phyloP scores from a whole-genome alignment of 2,797 vertebrate species.

The Ammospiza maritima region DNA sequence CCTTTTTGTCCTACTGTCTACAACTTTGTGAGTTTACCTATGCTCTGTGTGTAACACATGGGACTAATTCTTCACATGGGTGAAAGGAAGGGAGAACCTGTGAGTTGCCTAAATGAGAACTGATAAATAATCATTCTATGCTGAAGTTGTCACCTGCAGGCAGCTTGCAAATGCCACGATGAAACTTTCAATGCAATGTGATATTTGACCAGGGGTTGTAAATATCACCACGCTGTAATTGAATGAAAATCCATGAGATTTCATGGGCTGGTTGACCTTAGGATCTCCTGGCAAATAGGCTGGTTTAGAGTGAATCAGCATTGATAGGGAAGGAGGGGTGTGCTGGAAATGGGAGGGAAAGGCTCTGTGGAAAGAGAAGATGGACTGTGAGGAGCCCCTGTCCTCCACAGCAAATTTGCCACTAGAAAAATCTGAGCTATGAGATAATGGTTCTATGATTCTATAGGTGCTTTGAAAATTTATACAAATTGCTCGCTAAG shows the following conservation, averaged over 20 bases:
- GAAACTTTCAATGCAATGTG: neutral
- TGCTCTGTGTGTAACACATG: neutral
- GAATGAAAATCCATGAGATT: neutral
- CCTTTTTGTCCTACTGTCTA: neutral
- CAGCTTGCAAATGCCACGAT: neutral
- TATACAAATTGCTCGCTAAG: neutral
- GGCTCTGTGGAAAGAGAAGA: neutral
- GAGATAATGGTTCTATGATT: neutral
- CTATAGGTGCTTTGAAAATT: neutral
- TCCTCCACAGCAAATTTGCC: neutral
- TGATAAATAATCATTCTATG: neutral
- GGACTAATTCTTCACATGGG: neutral
- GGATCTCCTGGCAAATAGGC: neutral
- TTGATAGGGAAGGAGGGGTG: neutral
- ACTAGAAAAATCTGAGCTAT: neutral
- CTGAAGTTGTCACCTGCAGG: neutral
- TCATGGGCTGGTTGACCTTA: neutral
- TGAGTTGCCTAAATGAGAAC: neutral
- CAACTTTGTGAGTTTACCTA: neutral
- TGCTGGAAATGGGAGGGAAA: neutral
- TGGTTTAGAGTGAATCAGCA: neutral
- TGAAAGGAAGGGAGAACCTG: neutral
- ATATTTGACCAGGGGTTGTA: neutral
- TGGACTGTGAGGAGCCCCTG: accelerated
- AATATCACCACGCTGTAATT: neutral